Percentiles rank a stretch among this genome's conserved stretches.
These are phyloP conservation scores for Dermolepida albohirtum DNA, from an alignment of 2,888 invertebrate genomes.

Conservation along the genomic window DNA sequence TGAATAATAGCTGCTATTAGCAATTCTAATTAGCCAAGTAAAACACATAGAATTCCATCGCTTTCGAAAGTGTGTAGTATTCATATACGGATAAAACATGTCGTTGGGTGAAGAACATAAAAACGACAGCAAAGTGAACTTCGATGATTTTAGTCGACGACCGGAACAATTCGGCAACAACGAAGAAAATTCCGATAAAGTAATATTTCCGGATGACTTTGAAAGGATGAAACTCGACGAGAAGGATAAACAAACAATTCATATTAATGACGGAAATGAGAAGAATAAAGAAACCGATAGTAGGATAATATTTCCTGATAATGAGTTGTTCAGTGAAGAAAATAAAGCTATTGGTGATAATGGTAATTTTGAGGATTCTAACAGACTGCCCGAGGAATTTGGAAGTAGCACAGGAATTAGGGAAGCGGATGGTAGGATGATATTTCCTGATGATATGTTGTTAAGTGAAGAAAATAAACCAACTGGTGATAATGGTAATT, in stretches of 20 bases:
- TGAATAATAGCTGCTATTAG: too few relatives aligned
- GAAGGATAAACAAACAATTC: too few relatives aligned
- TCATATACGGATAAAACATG: too few relatives aligned
- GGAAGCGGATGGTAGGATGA: neutral
- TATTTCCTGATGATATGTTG: too few relatives aligned
- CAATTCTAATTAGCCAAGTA: too few relatives aligned
- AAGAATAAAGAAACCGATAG: too few relatives aligned
- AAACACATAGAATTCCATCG: too few relatives aligned
- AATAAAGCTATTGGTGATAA: neutral
- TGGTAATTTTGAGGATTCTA: slow-evolving; percentile 9
- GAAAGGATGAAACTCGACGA: neutral
- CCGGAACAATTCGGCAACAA: neutral
- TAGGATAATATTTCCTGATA: too few relatives aligned
- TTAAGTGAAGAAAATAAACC: neutral
- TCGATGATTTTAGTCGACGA: neutral
- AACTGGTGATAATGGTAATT: neutral
- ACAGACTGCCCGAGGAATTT: slow-evolving; percentile 3
- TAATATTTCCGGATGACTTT: neutral
- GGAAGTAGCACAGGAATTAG: neutral
- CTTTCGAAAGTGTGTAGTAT: too few relatives aligned
- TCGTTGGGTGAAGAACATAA: too few relatives aligned
- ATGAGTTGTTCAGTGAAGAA: too few relatives aligned
- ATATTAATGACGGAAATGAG: too few relatives aligned
- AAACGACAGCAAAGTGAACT: neutral
- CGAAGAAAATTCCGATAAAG: neutral